A percentile compares a stretch with the other conserved stretches of the same genome.
Evolutionary conservation across 2,113 vertebrate species (phyloP).

Genomic region (Hirundichthys speculiger): DNA sequence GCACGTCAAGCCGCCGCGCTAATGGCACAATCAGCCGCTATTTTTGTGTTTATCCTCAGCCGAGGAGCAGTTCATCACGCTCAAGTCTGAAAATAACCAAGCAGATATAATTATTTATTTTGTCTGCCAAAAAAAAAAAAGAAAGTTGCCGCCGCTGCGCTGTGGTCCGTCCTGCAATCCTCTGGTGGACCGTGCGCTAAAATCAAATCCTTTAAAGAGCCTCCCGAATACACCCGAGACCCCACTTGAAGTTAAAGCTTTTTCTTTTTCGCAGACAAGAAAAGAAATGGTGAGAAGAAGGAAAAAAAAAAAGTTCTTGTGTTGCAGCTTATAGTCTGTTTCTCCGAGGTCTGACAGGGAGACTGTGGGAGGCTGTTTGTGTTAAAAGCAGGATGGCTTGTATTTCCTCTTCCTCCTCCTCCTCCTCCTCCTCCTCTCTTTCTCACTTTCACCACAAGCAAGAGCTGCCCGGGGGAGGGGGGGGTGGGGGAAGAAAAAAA

Average conservation of each 20-base stretch:
- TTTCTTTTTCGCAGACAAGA: conserved; percentile 38
- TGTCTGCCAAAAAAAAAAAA: conserved; percentile 56
- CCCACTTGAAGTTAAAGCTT: conserved; percentile 46
- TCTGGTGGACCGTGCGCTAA: conserved; percentile 40
- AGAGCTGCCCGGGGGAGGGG: conserved; percentile 33
- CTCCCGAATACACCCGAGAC: conserved; percentile 47
- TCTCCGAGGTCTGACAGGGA: conserved; percentile 63
- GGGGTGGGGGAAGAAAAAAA: conserved; percentile 9
- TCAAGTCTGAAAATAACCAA: conserved; percentile 39
- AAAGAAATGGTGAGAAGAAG: conserved; percentile 13
- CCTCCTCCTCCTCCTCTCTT: conserved; percentile 24
- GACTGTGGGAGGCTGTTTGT: conserved; percentile 61
- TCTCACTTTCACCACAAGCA: conserved; percentile 59
- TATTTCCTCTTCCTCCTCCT: conserved; percentile 58
- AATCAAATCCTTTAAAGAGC: conserved; percentile 49
- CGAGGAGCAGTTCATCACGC: conserved; percentile 8
- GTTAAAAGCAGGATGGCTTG: conserved; percentile 66
- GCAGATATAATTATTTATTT: conserved; percentile 33
- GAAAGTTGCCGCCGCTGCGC: conserved; percentile 34
- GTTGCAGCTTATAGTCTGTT: conserved; percentile 54
- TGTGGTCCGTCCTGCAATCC: conserved; percentile 46
- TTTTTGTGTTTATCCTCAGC: conserved; percentile 6
- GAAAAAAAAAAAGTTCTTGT: conserved; percentile 20
- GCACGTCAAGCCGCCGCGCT: not conserved
- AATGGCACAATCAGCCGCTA: not conserved